phyloP scores from a whole-genome alignment of 2,888 invertebrate genomes.

The Hofmannophila pseudospretella region DNA sequence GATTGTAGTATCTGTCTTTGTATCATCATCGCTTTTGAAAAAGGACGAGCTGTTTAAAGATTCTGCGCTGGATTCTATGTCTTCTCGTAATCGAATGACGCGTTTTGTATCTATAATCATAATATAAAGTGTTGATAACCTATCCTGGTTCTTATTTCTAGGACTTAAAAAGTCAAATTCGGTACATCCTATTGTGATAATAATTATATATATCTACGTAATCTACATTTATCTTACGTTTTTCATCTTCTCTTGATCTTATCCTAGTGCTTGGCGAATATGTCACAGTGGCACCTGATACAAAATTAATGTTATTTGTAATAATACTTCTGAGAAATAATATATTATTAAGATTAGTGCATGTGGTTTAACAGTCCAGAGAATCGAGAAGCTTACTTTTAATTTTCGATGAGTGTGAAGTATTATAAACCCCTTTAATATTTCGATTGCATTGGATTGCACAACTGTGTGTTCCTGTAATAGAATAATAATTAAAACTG shows the following conservation, averaged over 20 bases:
- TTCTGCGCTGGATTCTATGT: neutral
- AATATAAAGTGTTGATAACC: too few relatives aligned
- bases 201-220: too few relatives aligned
- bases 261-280: neutral
- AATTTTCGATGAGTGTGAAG: too few relatives aligned
- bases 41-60: conserved; percentile 9
- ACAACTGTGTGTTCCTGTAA: neutral
- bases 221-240: too few relatives aligned
- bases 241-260: neutral
- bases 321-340: too few relatives aligned
- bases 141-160: too few relatives aligned
- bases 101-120: neutral
- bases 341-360: too few relatives aligned
- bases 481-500: neutral
- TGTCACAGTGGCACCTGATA: neutral
- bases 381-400: too few relatives aligned
- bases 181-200: too few relatives aligned
- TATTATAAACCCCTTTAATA: neutral
- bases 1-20: conserved; percentile 32
- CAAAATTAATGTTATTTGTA: neutral
- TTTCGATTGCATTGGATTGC: neutral
- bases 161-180: too few relatives aligned
- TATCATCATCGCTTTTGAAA: conserved; percentile 12
- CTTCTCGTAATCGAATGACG: neutral
- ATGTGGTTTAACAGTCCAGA: too few relatives aligned